Base-by-base conservation (phyloP, 2,888 invertebrate species). In the Drosophila pullipes region DNA sequence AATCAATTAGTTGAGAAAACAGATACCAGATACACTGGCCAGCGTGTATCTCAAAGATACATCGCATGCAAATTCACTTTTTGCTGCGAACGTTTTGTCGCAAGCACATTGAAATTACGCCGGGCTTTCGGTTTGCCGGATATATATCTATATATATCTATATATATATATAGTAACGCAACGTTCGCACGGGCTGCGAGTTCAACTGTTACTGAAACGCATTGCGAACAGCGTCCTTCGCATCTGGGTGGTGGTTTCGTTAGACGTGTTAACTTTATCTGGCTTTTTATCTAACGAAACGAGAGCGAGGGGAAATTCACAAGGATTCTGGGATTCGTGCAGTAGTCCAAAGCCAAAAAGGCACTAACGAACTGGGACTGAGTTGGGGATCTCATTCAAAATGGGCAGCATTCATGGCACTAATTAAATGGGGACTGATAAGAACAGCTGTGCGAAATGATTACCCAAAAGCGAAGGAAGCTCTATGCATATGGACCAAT, bases 201-300 rank as follows among this genome's bases (percentile, higher is more conserved):
- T 69, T 74, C 67, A 85, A 82, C 77, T 78, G 76, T 81, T 53
- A 87, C 89, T 87, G 83, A 87, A 69, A 83, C 75, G 64, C 81
- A 79, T 62, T 76, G 63, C 60, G 72, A 71, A 55, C 61, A 69
- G 59, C 60, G 73, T 75, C 78, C 71, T 64, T 77, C 76, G 67
- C 28, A 25, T 49, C 57, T 67, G 49, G 58, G 50, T 59, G 78
- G 78, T 74, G 73, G 78, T 71, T 69, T 58, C 39, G 39, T 53
- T 69, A 30, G 54, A 62, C 64, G 47, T 80, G 83, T 75, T 79
- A 82, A 75, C 76, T 76, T 89, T 86, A 85, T 89, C 84, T 85
- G 47, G 33, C 62, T 35, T 55, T 75, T 89, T 86, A 85, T 85
- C 85, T 89, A 59, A 65, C 64, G 70, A 39, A 30, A 41, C 37